Base-by-base conservation (phyloP, 2,888 invertebrate genomes). In the Invenusta paracnida region DNA sequence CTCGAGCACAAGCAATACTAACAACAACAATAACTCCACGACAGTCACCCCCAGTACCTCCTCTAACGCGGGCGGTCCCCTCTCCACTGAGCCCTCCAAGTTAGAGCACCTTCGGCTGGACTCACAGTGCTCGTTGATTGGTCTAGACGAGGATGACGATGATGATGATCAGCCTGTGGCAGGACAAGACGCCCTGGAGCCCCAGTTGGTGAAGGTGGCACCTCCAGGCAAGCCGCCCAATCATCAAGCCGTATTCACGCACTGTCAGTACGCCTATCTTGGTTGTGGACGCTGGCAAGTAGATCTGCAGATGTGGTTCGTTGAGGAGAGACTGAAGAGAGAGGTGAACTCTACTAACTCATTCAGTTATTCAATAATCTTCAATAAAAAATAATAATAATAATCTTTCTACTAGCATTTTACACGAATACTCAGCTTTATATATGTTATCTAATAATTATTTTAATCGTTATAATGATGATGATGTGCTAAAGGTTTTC, bases 271-370 rank as follows among this genome's bases (percentile, higher is more conserved):
- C 67, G 29, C 48, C 2, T 85, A 85, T 28, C 27, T 85, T 5
- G 85, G 85, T n/a, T 27, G 30, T 29, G 85, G 85, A 2, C 29
- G 85, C n/a, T 85, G 85, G 85, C 85, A 85, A 25, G 25, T 85
- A n/a, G 83, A 85, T 66, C 82, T 85, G 13, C 85, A 85, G 66
- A 79, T 85, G 28, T 85, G 85, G 85, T 85, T 85, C 67, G 27
- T 85, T 17, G 85, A 85, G 25, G 79, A 85, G 31, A 85, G 79
- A 48, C 66, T 85, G 23, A 85, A 85, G 29, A n/a, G 85, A 28
- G 85, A 85, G 25, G 83, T 85, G 48, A 48, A 17, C 5, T 48
- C 5, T 48, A 17, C 5, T 48, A n/a, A n/a, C n/a, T n/a, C n/a
- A n/a, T n/a, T n/a, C n/a, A n/a, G n/a, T n/a, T n/a, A n/a, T n/a